A percentile compares a stretch with the other conserved stretches of the same genome.
Evolutionary conservation across 2,888 invertebrate species (phyloP).

Genomic region (Drosophila birchii): DNA sequence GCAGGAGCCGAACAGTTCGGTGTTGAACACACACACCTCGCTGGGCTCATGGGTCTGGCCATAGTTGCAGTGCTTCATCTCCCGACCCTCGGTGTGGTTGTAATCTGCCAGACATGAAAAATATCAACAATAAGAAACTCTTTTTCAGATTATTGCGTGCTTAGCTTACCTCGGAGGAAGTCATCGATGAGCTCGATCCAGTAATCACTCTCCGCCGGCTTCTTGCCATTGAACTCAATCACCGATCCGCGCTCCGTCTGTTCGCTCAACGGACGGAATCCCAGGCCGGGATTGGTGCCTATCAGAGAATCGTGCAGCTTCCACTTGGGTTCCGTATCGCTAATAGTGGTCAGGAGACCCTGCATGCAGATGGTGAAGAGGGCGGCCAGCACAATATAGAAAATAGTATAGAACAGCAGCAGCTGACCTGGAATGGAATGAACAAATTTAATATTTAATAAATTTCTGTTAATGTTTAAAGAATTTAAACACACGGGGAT

Average conservation of each 20-base stretch:
- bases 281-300: slow-evolving; percentile 88
- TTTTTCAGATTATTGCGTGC: too few relatives aligned
- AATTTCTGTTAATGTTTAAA: too few relatives aligned
- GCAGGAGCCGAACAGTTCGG: slow-evolving; percentile 86
- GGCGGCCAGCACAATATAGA: slow-evolving; percentile 93
- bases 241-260: slow-evolving; percentile 87
- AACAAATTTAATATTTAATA: neutral
- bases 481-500: too few relatives aligned
- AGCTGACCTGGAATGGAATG: slow-evolving; percentile 88
- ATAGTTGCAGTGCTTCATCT: slow-evolving; percentile 86
- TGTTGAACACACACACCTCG: slow-evolving; percentile 86
- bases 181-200: slow-evolving; percentile 87
- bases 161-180: slow-evolving; percentile 87
- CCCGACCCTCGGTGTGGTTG: slow-evolving; percentile 83
- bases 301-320: slow-evolving; percentile 91
- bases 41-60: slow-evolving; percentile 84
- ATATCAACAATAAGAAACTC: too few relatives aligned
- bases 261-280: slow-evolving; percentile 87
- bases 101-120: slow-evolving; percentile 79
- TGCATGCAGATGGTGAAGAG: slow-evolving; percentile 95
- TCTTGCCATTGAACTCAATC: slow-evolving; percentile 87
- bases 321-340: slow-evolving; percentile 90
- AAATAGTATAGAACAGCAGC: slow-evolving; percentile 93
- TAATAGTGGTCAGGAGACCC: slow-evolving; percentile 90
- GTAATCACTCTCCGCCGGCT: slow-evolving; percentile 85